Conservation (phyloP, 1,140 invertebrate genomes). For the Ceratina calcarata region DNA sequence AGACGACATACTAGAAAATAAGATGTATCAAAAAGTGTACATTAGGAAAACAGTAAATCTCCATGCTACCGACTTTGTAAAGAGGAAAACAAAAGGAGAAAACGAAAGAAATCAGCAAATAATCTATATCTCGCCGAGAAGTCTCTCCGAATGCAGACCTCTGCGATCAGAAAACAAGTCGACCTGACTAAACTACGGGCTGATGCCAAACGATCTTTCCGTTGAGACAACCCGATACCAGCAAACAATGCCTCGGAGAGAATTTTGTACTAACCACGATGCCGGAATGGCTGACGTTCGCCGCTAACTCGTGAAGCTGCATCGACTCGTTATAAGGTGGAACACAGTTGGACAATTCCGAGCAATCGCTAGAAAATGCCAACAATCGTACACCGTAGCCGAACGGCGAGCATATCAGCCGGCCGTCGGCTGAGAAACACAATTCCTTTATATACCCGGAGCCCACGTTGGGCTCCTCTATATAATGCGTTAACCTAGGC, state of each 20-base stretch:
- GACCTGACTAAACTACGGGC: conserved; percentile 83
- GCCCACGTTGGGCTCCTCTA: conserved; percentile 93
- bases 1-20: conserved; percentile 28
- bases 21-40: conserved; percentile 29
- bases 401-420: conserved; percentile 94
- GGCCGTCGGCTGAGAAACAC: conserved; percentile 93
- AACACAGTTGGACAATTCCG: conserved; percentile 88
- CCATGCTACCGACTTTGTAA: background rate
- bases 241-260: conserved; percentile 90
- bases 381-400: conserved; percentile 91
- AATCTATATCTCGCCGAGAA: background rate
- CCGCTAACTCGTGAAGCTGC: conserved; percentile 84
- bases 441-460: conserved; percentile 93
- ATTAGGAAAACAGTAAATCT: background rate
- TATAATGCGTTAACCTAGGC: conserved; percentile 90
- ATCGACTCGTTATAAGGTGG: conserved; percentile 79
- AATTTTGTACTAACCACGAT: conserved; percentile 96
- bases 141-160: background rate
- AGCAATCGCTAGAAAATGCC: conserved; percentile 88
- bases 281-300: conserved; percentile 88
- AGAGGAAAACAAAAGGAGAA: conserved; percentile 2
- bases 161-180: conserved; percentile 24
- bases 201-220: conserved; percentile 95
- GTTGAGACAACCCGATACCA: conserved; percentile 93
- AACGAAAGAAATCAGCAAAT: conserved; percentile 36